Conservation (phyloP, 2,888 invertebrate species). For the Spodoptera picta region DNA sequence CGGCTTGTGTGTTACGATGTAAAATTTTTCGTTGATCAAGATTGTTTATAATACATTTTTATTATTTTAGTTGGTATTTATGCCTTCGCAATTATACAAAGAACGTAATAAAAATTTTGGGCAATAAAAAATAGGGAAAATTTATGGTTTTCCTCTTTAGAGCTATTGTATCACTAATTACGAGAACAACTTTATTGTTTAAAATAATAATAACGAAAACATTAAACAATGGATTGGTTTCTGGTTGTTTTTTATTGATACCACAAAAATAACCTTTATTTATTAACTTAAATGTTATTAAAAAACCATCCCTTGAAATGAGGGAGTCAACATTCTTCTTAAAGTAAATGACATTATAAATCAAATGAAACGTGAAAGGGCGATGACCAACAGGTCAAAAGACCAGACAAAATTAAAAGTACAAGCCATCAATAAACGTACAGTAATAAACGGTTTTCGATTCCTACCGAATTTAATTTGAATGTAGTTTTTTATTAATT, state of each 20-base stretch:
- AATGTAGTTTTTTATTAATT: too few species aligned
- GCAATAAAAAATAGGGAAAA: not conserved
- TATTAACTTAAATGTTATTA: too few species aligned
- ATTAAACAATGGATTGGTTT: conserved; percentile 14
- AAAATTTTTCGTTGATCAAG: not conserved
- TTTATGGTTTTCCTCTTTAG: not conserved
- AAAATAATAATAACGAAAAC: conserved; percentile 5
- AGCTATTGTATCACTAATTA: not conserved
- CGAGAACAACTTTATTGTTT: conserved; percentile 14
- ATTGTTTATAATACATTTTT: not conserved
- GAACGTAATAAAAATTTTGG: not conserved
- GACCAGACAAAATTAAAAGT: too few species aligned
- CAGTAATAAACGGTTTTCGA: too few species aligned
- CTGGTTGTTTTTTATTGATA: conserved; percentile 1
- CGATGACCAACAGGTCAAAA: too few species aligned
- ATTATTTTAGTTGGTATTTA: not conserved
- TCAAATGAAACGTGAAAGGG: too few species aligned
- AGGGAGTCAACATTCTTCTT: too few species aligned
- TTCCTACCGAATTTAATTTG: too few species aligned
- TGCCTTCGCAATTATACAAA: too few species aligned
- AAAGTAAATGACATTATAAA: too few species aligned
- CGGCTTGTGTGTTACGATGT: not conserved
- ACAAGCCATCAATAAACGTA: too few species aligned
- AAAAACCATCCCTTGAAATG: too few species aligned
- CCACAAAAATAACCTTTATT: conserved; percentile 1